Conservation (phyloP, 2,797 vertebrate genomes). For the Onychomys leucogaster region DNA sequence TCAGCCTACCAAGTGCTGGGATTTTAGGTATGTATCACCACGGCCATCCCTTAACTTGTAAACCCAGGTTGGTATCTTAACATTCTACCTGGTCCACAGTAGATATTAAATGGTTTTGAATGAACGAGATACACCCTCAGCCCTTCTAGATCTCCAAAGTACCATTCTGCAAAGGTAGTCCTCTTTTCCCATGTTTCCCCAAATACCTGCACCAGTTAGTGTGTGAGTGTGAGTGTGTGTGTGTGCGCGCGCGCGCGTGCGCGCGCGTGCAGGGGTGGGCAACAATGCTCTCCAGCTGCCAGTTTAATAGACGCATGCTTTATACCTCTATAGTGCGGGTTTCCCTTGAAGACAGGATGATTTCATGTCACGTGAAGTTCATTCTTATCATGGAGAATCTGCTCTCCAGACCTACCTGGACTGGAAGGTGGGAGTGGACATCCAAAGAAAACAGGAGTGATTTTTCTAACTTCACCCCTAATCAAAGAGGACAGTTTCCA, state of each 20-base stretch:
- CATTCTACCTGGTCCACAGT: not conserved
- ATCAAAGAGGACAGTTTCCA: slow-evolving; percentile 62
- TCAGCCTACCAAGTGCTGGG: not conserved
- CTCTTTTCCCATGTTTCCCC: not conserved
- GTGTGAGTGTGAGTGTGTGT: too few relatives aligned
- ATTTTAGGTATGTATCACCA: not conserved
- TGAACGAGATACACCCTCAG: not conserved
- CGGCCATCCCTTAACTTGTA: not conserved
- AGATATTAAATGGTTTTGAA: slow-evolving; percentile 4
- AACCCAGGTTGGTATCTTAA: not conserved
- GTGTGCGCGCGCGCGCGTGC: too few relatives aligned
- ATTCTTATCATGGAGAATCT: slow-evolving; percentile 10
- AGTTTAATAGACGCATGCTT: not conserved
- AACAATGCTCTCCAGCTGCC: not conserved
- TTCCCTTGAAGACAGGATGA: slow-evolving; percentile 58
- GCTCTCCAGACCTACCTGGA: not conserved
- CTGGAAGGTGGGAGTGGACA: not conserved
- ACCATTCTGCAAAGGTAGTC: not conserved
- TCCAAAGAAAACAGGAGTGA: slow-evolving; percentile 21
- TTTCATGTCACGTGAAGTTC: not conserved
- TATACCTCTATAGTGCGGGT: not conserved
- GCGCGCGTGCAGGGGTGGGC: too few relatives aligned
- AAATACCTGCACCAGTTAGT: not conserved
- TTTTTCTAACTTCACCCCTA: slow-evolving; percentile 60
- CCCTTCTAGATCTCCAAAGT: not conserved